Conservation (phyloP, 2,888 invertebrate genomes). For the Eubasilissa splendida region DNA sequence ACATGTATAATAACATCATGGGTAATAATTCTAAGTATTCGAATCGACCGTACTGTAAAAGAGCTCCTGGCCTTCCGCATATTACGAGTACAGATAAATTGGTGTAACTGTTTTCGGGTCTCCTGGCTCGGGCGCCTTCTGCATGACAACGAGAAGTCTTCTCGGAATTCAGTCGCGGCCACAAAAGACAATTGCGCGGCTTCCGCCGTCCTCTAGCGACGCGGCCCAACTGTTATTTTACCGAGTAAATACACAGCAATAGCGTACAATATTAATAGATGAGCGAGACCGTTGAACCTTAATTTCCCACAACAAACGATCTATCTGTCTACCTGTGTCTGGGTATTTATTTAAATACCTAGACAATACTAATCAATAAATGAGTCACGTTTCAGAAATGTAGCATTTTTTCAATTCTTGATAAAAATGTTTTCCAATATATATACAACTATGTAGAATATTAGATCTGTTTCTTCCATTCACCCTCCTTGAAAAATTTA, state of each 20-base stretch:
- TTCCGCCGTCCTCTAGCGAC: slow-evolving; percentile 8
- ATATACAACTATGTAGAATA: no score
- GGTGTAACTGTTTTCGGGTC: slow-evolving; percentile 29
- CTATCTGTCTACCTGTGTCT: no score
- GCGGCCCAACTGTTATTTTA: slow-evolving; percentile 22
- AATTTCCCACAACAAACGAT: background rate
- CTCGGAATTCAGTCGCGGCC: slow-evolving; percentile 15
- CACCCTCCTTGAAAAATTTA: no score
- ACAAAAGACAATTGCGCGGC: slow-evolving; percentile 24
- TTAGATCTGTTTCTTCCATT: no score
- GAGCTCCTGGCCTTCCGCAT: background rate
- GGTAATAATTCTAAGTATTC: no score
- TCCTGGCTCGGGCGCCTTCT: background rate
- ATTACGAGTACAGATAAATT: background rate
- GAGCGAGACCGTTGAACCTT: slow-evolving; percentile 10
- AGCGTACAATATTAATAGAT: background rate
- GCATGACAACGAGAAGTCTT: background rate
- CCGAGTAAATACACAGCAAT: slow-evolving; percentile 11
- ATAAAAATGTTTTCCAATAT: no score
- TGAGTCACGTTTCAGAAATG: no score
- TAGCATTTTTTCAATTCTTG: no score
- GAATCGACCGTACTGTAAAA: no score
- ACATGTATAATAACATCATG: no score
- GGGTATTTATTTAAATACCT: no score
- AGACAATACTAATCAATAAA: no score